Evolutionary conservation across 2,888 invertebrate genomes (phyloP).

Genomic region (Hirtodrosophila duncani): DNA sequence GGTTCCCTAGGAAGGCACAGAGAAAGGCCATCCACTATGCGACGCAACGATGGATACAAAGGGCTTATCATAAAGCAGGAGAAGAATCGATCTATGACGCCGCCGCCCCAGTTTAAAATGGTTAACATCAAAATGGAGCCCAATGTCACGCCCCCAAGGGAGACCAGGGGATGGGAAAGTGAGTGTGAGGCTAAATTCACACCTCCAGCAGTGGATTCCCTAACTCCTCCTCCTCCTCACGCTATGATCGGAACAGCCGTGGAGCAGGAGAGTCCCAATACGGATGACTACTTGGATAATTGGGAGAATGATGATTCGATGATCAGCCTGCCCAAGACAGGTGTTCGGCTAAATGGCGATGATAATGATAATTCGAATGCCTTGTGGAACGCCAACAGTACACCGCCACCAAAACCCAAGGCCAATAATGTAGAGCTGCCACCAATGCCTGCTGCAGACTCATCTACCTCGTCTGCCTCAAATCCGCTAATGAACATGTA

Average conservation of each 20-base stretch:
- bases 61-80: slow-evolving; percentile 42
- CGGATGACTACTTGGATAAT: slow-evolving; percentile 77
- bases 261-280: slow-evolving; percentile 75
- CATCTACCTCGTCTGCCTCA: slow-evolving; percentile 5
- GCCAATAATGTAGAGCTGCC: slow-evolving; percentile 13
- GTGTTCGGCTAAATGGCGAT: slow-evolving; percentile 2
- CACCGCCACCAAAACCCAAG: slow-evolving; percentile 58
- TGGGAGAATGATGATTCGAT: slow-evolving; percentile 77
- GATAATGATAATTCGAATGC: slow-evolving; percentile 58
- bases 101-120: slow-evolving; percentile 28
- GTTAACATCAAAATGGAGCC: slow-evolving; percentile 46
- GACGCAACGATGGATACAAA: slow-evolving; percentile 14
- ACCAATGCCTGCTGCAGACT: background rate
- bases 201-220: slow-evolving; percentile 30
- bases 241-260: slow-evolving; percentile 1
- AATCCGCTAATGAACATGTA: slow-evolving; percentile 54
- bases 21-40: background rate
- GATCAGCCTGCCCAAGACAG: slow-evolving; percentile 55
- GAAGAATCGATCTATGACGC: slow-evolving; percentile 42
- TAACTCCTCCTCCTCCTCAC: slow-evolving; percentile 28
- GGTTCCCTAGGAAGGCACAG: background rate
- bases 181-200: slow-evolving; percentile 25
- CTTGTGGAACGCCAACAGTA: slow-evolving; percentile 58
- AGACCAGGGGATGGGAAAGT: slow-evolving; percentile 16
- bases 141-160: slow-evolving; percentile 36